phyloP scores from a whole-genome alignment of 2,888 invertebrate genomes.

The Acanthosepion lycidas region DNA sequence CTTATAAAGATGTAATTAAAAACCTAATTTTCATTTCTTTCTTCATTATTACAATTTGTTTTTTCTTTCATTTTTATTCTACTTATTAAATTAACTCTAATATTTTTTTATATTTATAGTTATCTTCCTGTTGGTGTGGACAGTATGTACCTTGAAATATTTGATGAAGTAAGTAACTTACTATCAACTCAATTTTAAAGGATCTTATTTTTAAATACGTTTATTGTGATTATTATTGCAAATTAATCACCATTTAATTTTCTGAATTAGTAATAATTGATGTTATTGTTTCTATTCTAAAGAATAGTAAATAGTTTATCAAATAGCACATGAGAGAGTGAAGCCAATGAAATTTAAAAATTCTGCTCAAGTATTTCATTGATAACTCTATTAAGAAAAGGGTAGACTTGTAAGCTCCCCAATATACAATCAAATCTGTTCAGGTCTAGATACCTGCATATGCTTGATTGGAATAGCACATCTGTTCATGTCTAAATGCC shows the following conservation, averaged over 20 bases:
- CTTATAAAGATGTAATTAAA: neutral
- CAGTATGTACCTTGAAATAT: conserved; percentile 92
- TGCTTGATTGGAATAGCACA: no score
- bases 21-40: neutral
- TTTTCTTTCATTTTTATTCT: neutral
- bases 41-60: neutral
- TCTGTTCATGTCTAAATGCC: no score
- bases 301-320: no score
- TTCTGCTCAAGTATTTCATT: no score
- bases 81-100: neutral
- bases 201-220: neutral
- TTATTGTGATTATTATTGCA: neutral
- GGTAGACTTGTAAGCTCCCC: no score
- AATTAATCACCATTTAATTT: neutral
- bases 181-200: neutral
- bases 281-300: no score
- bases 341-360: no score
- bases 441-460: no score
- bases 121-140: conserved; percentile 91
- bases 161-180: conserved; percentile 82
- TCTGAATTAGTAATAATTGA: no score
- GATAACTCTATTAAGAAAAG: no score
- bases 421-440: no score
- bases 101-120: conserved; percentile 76
- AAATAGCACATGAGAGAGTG: no score